These are phyloP conservation scores for Ichneumoninae sp. DNA, from an alignment of 2,888 invertebrate genomes.

Conservation along the genomic window DNA sequence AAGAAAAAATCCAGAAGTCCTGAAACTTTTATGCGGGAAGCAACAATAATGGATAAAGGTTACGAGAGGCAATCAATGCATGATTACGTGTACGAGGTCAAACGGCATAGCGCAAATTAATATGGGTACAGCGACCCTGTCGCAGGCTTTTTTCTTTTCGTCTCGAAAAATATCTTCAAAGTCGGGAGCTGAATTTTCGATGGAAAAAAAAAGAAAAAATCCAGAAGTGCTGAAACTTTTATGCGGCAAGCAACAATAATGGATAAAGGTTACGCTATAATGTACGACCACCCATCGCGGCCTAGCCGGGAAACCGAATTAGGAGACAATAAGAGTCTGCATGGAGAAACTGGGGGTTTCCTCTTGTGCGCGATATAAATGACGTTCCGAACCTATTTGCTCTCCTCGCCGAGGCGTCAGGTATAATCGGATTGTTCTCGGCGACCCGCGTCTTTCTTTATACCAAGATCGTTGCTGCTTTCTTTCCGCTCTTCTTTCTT, in stretches of 20 bases:
- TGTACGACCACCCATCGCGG: constrained; percentile 76
- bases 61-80: constrained; percentile 77
- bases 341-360: constrained; percentile 72
- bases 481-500: constrained; percentile 19
- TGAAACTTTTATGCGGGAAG: too few relatives aligned
- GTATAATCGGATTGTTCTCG: constrained; percentile 20
- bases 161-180: not conserved
- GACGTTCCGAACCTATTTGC: constrained; percentile 23
- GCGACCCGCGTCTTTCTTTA: constrained; percentile 19
- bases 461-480: constrained; percentile 20
- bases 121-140: constrained; percentile 1
- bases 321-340: constrained; percentile 74
- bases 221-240: not conserved
- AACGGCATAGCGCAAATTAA: not conserved
- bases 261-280: constrained; percentile 16
- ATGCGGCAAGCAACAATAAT: not conserved
- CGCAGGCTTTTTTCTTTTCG: not conserved
- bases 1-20: too few relatives aligned
- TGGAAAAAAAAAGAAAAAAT: not conserved
- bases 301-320: constrained; percentile 71
- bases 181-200: not conserved
- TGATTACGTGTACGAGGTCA: constrained; percentile 59
- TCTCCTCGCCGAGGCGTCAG: constrained; percentile 14
- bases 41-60: too few relatives aligned
- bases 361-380: constrained; percentile 26